Evolutionary conservation across 2,113 vertebrate species (phyloP).

Genomic region (Rhineura floridana): DNA sequence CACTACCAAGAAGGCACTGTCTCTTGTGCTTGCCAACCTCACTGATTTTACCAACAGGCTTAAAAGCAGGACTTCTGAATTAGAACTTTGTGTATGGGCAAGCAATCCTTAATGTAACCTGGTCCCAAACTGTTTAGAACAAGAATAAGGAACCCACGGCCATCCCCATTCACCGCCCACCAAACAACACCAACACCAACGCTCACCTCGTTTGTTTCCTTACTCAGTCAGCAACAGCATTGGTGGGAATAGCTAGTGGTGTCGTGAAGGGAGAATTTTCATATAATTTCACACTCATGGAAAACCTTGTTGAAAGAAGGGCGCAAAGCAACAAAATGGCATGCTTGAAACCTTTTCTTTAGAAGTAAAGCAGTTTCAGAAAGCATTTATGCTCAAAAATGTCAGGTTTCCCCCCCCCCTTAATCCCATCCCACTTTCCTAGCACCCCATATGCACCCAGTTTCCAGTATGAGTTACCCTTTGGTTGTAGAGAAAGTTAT

Average conservation of each 20-base stretch:
- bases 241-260: too few relatives aligned
- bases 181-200: too few relatives aligned
- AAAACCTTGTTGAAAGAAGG: not conserved
- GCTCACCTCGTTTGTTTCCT: too few relatives aligned
- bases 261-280: too few relatives aligned
- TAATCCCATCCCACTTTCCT: not conserved
- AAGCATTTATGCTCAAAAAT: not conserved
- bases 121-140: too few relatives aligned
- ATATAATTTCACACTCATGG: too few relatives aligned
- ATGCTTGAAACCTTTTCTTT: conserved; percentile 18
- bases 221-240: too few relatives aligned
- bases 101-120: too few relatives aligned
- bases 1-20: not conserved
- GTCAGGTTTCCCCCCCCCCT: not conserved
- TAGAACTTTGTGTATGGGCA: not conserved
- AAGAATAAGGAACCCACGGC: too few relatives aligned
- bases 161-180: too few relatives aligned
- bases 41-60: not conserved
- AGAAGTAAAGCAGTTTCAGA: not conserved
- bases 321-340: not conserved
- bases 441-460: not conserved
- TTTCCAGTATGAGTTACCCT: conserved; percentile 39
- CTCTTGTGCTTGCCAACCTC: not conserved
- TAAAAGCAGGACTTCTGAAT: not conserved
- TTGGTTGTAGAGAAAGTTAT: conserved; percentile 42